Conservation (phyloP, 1,140 invertebrate genomes). For the Dufourea novaeangliae region DNA sequence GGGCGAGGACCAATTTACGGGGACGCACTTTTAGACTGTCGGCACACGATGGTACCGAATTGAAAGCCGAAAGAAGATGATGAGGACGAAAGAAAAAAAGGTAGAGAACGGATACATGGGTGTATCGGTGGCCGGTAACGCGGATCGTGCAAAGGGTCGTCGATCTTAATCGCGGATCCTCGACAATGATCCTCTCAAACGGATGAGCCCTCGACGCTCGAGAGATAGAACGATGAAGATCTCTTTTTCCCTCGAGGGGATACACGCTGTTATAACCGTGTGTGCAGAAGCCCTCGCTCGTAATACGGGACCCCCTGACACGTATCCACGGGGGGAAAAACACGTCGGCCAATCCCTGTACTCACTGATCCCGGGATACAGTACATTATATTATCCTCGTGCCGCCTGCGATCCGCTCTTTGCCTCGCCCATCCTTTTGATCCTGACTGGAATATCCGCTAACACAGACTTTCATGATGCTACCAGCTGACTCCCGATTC, state of each 20-base stretch:
- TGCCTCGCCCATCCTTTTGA: slow-evolving; percentile 44
- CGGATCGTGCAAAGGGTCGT: slow-evolving; percentile 66
- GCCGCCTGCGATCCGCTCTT: slow-evolving; percentile 9
- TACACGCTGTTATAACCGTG: slow-evolving; percentile 64
- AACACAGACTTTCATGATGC: background rate
- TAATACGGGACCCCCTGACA: slow-evolving; percentile 56
- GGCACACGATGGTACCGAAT: no score
- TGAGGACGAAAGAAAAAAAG: slow-evolving; percentile 34
- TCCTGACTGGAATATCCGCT: background rate
- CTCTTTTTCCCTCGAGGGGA: slow-evolving; percentile 73
- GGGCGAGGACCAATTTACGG: background rate
- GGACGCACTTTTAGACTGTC: no score
- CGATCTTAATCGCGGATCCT: slow-evolving; percentile 76
- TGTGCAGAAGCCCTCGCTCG: slow-evolving; percentile 3
- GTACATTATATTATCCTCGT: slow-evolving; percentile 48
- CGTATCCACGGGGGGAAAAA: slow-evolving; percentile 52
- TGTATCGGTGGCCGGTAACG: slow-evolving; percentile 53
- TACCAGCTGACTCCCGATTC: slow-evolving; percentile 22
- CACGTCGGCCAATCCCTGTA: slow-evolving; percentile 36
- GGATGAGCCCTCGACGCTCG: slow-evolving; percentile 75
- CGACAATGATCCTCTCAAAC: slow-evolving; percentile 77
- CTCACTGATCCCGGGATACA: slow-evolving; percentile 33
- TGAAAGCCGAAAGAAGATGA: background rate
- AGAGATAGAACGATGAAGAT: slow-evolving; percentile 65
- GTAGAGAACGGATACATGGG: slow-evolving; percentile 64